Conservation (phyloP, 2,888 invertebrate genomes). For the Autographa gamma region DNA sequence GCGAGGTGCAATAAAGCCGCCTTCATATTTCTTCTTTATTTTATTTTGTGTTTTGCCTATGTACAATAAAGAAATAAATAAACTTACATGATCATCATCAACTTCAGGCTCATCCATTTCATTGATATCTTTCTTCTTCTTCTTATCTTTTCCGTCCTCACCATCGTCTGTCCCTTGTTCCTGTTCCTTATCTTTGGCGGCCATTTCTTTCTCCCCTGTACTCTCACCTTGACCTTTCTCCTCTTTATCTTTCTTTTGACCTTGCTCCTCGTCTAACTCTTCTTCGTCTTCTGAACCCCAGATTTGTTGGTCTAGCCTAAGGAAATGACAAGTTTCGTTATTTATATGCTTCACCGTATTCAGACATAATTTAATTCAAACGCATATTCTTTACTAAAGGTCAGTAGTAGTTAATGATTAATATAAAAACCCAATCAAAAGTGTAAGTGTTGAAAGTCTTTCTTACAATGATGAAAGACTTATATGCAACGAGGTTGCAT, state of each 20-base stretch:
- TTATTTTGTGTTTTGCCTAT: no score
- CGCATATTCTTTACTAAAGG: no score
- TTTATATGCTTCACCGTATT: not conserved
- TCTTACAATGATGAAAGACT: no score
- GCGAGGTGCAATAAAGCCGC: no score
- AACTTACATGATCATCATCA: slow-evolving; percentile 92
- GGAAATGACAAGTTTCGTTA: not conserved
- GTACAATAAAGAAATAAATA: no score
- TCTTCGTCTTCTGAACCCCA: slow-evolving; percentile 96
- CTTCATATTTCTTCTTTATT: no score
- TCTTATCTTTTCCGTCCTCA: slow-evolving; percentile 87
- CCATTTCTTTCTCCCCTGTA: slow-evolving; percentile 91
- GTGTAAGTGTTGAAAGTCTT: no score
- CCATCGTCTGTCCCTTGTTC: slow-evolving; percentile 88
- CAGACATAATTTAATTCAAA: no score
- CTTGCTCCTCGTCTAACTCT: slow-evolving; percentile 88
- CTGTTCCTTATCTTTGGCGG: slow-evolving; percentile 91
- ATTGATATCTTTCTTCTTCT: slow-evolving; percentile 92
- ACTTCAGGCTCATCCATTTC: slow-evolving; percentile 94
- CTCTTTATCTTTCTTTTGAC: slow-evolving; percentile 88
- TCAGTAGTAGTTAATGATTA: no score
- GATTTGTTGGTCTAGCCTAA: slow-evolving; percentile 92
- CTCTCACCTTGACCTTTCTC: slow-evolving; percentile 90
- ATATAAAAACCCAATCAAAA: no score
- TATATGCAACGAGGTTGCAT: no score